phyloP scores from a whole-genome alignment of 2,113 vertebrate species.

The Sceloporus tristichus region DNA sequence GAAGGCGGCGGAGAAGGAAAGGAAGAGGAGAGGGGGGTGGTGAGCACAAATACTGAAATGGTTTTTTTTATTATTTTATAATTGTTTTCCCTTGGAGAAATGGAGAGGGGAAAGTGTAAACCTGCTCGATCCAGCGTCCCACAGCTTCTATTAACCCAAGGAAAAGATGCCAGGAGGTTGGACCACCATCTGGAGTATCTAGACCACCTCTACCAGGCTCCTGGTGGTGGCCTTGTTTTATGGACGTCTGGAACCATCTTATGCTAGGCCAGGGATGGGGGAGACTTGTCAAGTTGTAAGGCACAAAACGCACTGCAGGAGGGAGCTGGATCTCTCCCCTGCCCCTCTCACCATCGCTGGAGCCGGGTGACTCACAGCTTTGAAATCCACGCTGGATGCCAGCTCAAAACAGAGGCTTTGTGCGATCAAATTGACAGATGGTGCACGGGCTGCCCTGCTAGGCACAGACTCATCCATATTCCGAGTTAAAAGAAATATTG shows the following conservation, averaged over 20 bases:
- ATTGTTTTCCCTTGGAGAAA: not conserved
- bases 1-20: no score
- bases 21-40: no score
- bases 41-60: no score
- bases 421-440: constrained; percentile 83
- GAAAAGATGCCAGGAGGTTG: not conserved
- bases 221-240: not conserved
- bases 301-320: not conserved
- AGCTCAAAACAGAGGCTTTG: constrained; percentile 79
- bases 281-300: not conserved
- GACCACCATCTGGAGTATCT: not conserved
- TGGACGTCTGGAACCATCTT: not conserved
- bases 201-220: not conserved
- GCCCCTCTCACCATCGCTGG: constrained; percentile 13
- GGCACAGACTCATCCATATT: constrained; percentile 81
- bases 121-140: no score
- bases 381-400: constrained; percentile 80
- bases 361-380: constrained; percentile 74
- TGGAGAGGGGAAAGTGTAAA: not conserved
- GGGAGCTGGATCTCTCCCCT: not conserved
- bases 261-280: not conserved
- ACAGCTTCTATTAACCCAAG: not conserved
- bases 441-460: constrained; percentile 73
- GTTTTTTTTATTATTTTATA: not conserved
- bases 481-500: constrained; percentile 84